Percentiles rank a stretch among this genome's conserved stretches.
These are phyloP conservation scores for Cervus canadensis DNA, from an alignment of 2,113 vertebrate genomes.

Conservation along the genomic window DNA sequence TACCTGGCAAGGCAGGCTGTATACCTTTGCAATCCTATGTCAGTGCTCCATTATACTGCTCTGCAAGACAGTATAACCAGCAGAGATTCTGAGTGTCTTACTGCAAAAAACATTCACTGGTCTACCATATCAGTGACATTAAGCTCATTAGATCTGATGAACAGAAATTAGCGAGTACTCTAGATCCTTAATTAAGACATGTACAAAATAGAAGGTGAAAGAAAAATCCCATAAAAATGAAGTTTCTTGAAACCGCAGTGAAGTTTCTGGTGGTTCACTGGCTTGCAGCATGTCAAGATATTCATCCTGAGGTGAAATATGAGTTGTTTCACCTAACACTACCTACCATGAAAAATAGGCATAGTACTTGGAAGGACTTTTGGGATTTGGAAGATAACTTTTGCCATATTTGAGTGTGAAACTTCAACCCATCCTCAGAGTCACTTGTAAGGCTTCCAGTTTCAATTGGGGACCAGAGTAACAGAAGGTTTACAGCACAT, in stretches of 20 bases:
- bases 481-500: neutral
- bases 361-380: neutral
- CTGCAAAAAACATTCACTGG: neutral
- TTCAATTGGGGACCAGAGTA: neutral
- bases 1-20: neutral
- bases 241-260: neutral
- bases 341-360: neutral
- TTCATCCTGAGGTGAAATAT: neutral
- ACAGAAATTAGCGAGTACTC: neutral
- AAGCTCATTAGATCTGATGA: neutral
- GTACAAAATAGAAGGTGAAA: neutral
- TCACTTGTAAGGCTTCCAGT: neutral
- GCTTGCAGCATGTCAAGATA: neutral
- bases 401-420: neutral
- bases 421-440: neutral
- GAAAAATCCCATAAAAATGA: neutral
- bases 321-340: neutral
- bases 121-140: neutral
- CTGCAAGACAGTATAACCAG: neutral
- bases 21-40: neutral
- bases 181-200: neutral
- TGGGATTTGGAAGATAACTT: neutral
- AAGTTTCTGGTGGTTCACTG: neutral
- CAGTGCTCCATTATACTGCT: neutral
- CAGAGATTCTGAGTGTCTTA: neutral